Percentiles rank a stretch among this genome's conserved stretches.
Evolutionary conservation across 2,113 vertebrate genomes (phyloP).

Genomic region (Stomatorhinus ivindoensis): DNA sequence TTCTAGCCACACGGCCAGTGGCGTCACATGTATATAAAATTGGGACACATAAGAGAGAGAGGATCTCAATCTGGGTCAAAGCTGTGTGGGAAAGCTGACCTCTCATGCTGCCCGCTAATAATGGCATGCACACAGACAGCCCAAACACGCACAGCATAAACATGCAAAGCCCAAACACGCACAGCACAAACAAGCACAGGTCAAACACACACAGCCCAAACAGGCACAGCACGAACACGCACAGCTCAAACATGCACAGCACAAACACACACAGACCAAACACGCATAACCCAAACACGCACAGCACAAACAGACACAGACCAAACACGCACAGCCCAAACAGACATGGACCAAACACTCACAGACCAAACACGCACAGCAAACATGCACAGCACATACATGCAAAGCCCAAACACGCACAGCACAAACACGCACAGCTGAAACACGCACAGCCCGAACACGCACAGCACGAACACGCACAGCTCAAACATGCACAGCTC

Average conservation of each 20-base stretch:
- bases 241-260: neutral
- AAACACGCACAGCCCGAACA: no score
- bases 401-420: neutral
- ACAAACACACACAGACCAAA: neutral
- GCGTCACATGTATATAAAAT: neutral
- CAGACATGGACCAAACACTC: no score
- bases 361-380: no score
- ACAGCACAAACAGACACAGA: no score
- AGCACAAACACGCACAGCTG: no score
- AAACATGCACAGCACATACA: neutral
- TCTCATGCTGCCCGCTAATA: neutral
- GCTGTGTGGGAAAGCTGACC: neutral
- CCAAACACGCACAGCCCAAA: no score
- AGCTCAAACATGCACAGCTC: neutral
- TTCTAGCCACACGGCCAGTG: neutral
- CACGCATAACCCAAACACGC: no score
- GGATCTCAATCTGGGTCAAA: conserved; percentile 6
- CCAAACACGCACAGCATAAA: neutral
- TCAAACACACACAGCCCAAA: no score
- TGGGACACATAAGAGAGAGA: neutral
- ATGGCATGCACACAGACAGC: neutral
- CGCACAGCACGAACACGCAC: no score
- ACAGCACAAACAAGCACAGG: no score
- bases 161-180: neutral
- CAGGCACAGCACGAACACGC: no score